Conservation (phyloP, 64 coral and sea anemone species). For the Porites australiensis region DNA sequence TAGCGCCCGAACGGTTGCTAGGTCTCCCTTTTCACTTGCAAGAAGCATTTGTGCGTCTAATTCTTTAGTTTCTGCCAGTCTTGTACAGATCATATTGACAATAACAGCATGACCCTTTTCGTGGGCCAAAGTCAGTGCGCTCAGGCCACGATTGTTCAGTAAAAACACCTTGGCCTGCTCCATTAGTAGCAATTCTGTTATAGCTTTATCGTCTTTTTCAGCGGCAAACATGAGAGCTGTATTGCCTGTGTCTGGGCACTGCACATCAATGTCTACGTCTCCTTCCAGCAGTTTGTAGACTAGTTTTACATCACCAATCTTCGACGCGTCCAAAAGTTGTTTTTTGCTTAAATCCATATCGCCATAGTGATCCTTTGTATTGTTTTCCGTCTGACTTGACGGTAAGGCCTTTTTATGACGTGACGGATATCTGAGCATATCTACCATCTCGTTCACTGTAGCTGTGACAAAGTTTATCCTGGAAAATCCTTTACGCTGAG, state of each 20-base stretch:
- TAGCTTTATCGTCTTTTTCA: neutral
- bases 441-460: neutral
- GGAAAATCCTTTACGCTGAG: neutral
- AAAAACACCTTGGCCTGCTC: neutral
- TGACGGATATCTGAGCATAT: neutral
- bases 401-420: neutral
- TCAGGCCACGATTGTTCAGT: neutral
- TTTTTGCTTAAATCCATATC: neutral
- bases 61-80: neutral
- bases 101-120: neutral
- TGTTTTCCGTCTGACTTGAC: neutral
- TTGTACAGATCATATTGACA: constrained; percentile 13
- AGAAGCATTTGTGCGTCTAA: neutral
- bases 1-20: constrained; percentile 5
- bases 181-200: constrained; percentile 14
- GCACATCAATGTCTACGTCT: neutral
- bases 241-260: neutral
- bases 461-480: neutral
- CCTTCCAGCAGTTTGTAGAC: neutral
- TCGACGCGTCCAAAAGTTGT: constrained; percentile 2
- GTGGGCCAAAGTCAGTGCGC: neutral
- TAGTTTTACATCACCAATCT: neutral
- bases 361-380: neutral
- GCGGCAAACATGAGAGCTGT: constrained; percentile 6
- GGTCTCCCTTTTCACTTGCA: constrained; percentile 6